Base-by-base conservation (phyloP, 1,140 invertebrate species). In the Trichonephila inaurata region DNA sequence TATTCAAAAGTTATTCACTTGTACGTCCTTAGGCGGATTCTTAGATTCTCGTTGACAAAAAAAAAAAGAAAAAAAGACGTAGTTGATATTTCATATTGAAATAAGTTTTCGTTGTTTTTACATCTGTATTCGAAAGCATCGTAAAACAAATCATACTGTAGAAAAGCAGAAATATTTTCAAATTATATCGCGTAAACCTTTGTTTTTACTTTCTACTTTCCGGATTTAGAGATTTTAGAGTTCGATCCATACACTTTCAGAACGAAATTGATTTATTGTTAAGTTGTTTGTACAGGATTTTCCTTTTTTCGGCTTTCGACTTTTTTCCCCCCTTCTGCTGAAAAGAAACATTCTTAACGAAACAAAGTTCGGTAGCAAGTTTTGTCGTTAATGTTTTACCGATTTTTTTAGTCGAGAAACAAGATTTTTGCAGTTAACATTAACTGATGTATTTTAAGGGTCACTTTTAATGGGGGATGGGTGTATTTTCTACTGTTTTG, bases 251-350 rank as follows among this genome's bases (percentile, higher is more conserved):
- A 77, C 69, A 77, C 69, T 77, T 77, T 77, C 69, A 33, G 69
- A 77, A 77, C 14, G 69, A 77, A 77, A 77, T 77, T 77, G 69
- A 77, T 77, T 77, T 77, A 77, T 77, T 77, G 69, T 77, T 77
- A 77, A 77, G 69, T 77, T 77, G 28, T 77, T 77, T 77, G 69
- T 77, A 77, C 69, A 77, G 69, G 69, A 77, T 33, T 33, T 77
- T 77, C 69, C 16, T 33, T 77, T 77, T 24, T 33, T 77, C 61
- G 28, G 28, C 24, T 77, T 72, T 77, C 28, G 24, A 5, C 18
- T 10, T 5, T 33, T 77, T 77, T 77, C 40, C 28, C 28, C 28
- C 10, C 40, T 14, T 18, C 69, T 14, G 18, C 16, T 18, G 28
- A 28, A 28, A 28, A 28, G 28, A 40, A 77, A 19, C 69, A 16